These are phyloP conservation scores for Calameuta pallipes DNA, from an alignment of 2,888 invertebrate genomes.

Conservation along the genomic window DNA sequence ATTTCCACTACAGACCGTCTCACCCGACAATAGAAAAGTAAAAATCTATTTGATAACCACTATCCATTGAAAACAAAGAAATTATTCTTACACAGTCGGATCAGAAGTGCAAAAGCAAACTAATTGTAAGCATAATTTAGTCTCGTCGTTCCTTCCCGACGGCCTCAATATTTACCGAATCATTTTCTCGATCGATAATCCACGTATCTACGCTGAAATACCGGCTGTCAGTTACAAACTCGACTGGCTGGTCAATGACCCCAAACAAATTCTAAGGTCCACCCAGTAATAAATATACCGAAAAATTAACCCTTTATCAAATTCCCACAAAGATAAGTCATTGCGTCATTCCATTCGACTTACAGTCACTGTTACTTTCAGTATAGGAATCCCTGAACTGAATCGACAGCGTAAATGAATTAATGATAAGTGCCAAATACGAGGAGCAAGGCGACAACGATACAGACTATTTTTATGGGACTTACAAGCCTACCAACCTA, in stretches of 20 bases:
- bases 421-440: neutral
- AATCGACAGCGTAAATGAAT: conserved; percentile 1
- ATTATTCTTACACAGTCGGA: neutral
- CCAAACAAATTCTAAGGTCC: neutral
- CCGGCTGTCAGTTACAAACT: neutral
- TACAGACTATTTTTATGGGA: conserved; percentile 13
- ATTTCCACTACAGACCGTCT: neutral
- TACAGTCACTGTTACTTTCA: neutral
- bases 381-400: neutral
- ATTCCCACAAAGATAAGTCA: neutral
- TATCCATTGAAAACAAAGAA: neutral
- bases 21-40: neutral
- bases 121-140: neutral
- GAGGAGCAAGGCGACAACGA: neutral
- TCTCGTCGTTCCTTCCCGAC: conserved; percentile 11
- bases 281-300: neutral
- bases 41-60: neutral
- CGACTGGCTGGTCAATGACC: neutral
- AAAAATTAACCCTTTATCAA: neutral
- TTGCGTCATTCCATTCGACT: neutral
- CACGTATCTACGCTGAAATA: neutral
- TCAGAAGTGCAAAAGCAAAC: neutral
- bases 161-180: conserved; percentile 34
- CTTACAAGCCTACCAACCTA: conserved; percentile 24
- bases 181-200: conserved; percentile 31